Conservation (phyloP, 2,113 vertebrate genomes). For the Calypte anna region DNA sequence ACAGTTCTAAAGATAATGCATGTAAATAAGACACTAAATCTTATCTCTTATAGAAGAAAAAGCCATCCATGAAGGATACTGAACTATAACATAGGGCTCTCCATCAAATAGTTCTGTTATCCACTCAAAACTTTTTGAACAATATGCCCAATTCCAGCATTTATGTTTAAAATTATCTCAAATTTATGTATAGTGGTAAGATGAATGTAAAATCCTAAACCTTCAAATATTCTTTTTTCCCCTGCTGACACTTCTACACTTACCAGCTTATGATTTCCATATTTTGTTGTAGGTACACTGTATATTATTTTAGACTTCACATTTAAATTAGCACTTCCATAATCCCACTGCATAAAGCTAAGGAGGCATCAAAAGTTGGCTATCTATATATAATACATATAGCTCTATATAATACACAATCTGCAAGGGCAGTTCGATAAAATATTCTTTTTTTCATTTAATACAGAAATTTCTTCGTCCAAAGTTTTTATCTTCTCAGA, state of each 20-base stretch:
- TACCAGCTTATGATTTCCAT: neutral
- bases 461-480: neutral
- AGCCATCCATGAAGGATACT: neutral
- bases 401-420: neutral
- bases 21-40: neutral
- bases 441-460: neutral
- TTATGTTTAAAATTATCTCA: neutral
- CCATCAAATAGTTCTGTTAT: neutral
- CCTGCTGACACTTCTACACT: neutral
- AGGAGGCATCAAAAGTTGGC: neutral
- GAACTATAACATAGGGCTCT: neutral
- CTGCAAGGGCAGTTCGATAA: neutral
- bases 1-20: neutral
- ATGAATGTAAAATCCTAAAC: neutral
- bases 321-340: neutral
- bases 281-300: neutral
- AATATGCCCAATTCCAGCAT: neutral
- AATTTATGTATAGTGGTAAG: neutral
- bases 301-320: neutral
- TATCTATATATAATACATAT: neutral
- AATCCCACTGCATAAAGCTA: neutral
- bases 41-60: neutral
- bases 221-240: neutral
- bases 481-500: neutral
- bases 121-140: neutral